A percentile compares a stretch with the other conserved stretches of the same genome.
Conservation (phyloP, 2,888 invertebrate species). For the Liopterus haemorrhoidalis region DNA sequence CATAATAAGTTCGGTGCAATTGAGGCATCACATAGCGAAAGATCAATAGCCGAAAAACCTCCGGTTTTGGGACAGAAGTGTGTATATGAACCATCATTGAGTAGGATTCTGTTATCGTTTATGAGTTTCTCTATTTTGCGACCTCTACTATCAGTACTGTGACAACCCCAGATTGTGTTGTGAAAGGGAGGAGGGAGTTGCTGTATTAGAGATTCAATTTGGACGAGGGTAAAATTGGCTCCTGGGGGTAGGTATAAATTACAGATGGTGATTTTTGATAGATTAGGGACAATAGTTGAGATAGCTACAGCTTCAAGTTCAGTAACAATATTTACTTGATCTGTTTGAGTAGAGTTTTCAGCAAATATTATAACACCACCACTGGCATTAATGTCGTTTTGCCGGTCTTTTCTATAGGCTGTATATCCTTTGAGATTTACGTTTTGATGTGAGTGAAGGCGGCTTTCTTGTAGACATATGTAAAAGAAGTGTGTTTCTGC, state of each 20-base stretch:
- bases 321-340: constrained; percentile 2
- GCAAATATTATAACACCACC: constrained; percentile 4
- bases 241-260: constrained; percentile 8
- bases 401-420: neutral
- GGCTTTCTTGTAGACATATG: constrained; percentile 1
- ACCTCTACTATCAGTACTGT: neutral
- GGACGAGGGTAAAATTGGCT: neutral
- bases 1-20: neutral
- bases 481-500: neutral
- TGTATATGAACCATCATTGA: constrained; percentile 20
- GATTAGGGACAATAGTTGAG: neutral
- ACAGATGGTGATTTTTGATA: constrained; percentile 7
- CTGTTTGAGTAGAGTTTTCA: neutral
- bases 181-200: constrained; percentile 7
- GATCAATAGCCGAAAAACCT: constrained; percentile 23
- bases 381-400: constrained; percentile 1
- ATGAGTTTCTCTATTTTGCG: neutral
- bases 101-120: constrained; percentile 14
- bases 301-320: constrained; percentile 9
- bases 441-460: neutral
- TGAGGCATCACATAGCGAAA: constrained; percentile 19
- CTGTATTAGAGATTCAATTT: neutral
- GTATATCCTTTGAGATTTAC: neutral
- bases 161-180: constrained; percentile 1
- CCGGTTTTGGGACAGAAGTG: constrained; percentile 27